phyloP scores from a whole-genome alignment of 2,888 invertebrate genomes.

The Caenorhabditis japonica region DNA sequence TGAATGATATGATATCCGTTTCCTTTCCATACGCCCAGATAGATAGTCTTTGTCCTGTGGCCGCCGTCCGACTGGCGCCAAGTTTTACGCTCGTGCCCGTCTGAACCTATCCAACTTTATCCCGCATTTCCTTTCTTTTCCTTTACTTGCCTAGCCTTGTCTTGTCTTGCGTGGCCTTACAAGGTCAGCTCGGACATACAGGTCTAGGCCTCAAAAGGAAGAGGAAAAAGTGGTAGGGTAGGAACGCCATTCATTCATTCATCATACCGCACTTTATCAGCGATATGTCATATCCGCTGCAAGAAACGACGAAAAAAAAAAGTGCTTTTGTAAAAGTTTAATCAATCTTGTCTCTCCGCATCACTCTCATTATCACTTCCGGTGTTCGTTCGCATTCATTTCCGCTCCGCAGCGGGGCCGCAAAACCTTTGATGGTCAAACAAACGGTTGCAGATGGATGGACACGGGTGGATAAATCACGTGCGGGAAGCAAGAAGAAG shows the following conservation, averaged over 20 bases:
- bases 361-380: slow-evolving; percentile 40
- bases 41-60: slow-evolving; percentile 44
- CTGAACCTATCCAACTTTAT: slow-evolving; percentile 36
- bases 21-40: slow-evolving; percentile 29
- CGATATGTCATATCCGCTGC: too few relatives aligned
- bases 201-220: too few relatives aligned
- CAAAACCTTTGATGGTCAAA: slow-evolving; percentile 42
- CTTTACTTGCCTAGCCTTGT: too few relatives aligned
- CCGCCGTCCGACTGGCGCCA: slow-evolving; percentile 51
- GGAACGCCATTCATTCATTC: too few relatives aligned
- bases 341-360: slow-evolving; percentile 38
- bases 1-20: slow-evolving; percentile 14
- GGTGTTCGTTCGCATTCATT: slow-evolving; percentile 23
- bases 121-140: too few relatives aligned
- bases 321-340: neutral
- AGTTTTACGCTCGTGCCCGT: slow-evolving; percentile 25
- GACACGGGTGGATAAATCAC: slow-evolving; percentile 33
- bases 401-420: slow-evolving; percentile 19
- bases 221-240: too few relatives aligned
- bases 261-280: too few relatives aligned
- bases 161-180: too few relatives aligned
- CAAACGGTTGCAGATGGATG: slow-evolving; percentile 29
- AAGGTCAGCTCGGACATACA: too few relatives aligned
- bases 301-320: too few relatives aligned
- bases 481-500: slow-evolving; percentile 19